Evolutionary conservation across 2,888 invertebrate species (phyloP).

Genomic region (Drosophila borealis): DNA sequence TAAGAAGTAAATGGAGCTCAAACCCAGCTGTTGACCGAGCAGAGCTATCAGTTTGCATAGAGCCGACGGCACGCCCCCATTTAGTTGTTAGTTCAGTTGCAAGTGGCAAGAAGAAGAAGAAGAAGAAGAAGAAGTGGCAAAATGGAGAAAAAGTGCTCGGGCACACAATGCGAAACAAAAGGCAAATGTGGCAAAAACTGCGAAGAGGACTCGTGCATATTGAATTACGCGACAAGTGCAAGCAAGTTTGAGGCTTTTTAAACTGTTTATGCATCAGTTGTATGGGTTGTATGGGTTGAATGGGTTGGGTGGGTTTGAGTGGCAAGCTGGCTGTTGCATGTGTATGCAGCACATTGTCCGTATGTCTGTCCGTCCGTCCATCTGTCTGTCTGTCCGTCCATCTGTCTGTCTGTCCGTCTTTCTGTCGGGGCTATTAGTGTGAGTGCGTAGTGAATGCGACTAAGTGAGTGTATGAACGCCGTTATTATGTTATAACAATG

Average conservation of each 20-base stretch:
- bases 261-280: conserved; percentile 63
- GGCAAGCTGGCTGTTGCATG: conserved; percentile 13
- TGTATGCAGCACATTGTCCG: background rate
- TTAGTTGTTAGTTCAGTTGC: conserved; percentile 12
- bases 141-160: conserved; percentile 24
- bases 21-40: conserved; percentile 15
- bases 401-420: background rate
- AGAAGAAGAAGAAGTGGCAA: conserved; percentile 15
- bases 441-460: conserved; percentile 33
- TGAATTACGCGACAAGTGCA: conserved; percentile 80
- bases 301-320: conserved; percentile 15
- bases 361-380: conserved; percentile 3
- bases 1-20: conserved; percentile 6
- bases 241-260: conserved; percentile 75
- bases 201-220: conserved; percentile 68
- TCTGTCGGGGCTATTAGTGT: conserved; percentile 22
- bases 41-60: conserved; percentile 33
- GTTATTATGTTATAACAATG: conserved; percentile 79
- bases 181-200: conserved; percentile 38
- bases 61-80: conserved; percentile 11
- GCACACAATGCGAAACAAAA: conserved; percentile 40
- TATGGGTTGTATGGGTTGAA: conserved; percentile 5
- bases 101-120: conserved; percentile 8
- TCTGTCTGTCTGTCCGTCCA: conserved; percentile 1
- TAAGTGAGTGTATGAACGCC: conserved; percentile 59